These are phyloP conservation scores for Rhynchophorus ferrugineus DNA, from an alignment of 1,140 invertebrate species.

Conservation along the genomic window DNA sequence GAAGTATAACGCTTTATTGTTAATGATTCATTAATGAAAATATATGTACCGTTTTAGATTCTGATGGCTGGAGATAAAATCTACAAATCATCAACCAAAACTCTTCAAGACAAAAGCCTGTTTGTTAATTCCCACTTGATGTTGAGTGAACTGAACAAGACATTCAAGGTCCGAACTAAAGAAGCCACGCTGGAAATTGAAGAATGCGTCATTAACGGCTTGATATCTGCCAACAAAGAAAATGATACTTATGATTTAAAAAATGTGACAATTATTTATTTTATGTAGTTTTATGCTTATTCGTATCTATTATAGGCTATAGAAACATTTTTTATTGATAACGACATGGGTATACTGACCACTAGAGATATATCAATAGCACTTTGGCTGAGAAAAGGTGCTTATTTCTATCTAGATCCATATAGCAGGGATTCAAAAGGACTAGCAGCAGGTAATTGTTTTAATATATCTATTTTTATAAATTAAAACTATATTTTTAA, in stretches of 20 bases:
- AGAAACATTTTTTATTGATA: conserved; percentile 42
- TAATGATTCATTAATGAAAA: not conserved
- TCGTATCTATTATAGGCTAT: conserved; percentile 35
- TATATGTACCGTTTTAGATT: conserved; percentile 31
- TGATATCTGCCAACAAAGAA: conserved; percentile 37
- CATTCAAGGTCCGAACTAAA: conserved; percentile 33
- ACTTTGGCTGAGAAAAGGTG: conserved; percentile 40
- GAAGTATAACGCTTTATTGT: conserved; percentile 39
- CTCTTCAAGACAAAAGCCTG: conserved; percentile 41
- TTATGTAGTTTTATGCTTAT: not conserved
- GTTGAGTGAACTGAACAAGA: conserved; percentile 37
- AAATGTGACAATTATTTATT: too few relatives aligned
- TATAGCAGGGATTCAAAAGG: conserved; percentile 46
- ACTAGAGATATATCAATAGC: conserved; percentile 41
- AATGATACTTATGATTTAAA: conserved; percentile 41
- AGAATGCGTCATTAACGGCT: conserved; percentile 36
- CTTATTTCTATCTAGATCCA: conserved; percentile 45
- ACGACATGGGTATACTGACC: conserved; percentile 41
- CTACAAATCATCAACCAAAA: conserved; percentile 43
- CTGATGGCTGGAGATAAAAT: conserved; percentile 42
- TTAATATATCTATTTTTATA: too few relatives aligned
- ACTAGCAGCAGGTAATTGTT: conserved; percentile 18
- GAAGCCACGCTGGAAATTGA: conserved; percentile 33
- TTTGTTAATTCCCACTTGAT: conserved; percentile 30
- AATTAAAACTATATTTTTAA: too few relatives aligned